Evolutionary conservation across 2,888 invertebrate genomes (phyloP).

Genomic region (Tuta absoluta): DNA sequence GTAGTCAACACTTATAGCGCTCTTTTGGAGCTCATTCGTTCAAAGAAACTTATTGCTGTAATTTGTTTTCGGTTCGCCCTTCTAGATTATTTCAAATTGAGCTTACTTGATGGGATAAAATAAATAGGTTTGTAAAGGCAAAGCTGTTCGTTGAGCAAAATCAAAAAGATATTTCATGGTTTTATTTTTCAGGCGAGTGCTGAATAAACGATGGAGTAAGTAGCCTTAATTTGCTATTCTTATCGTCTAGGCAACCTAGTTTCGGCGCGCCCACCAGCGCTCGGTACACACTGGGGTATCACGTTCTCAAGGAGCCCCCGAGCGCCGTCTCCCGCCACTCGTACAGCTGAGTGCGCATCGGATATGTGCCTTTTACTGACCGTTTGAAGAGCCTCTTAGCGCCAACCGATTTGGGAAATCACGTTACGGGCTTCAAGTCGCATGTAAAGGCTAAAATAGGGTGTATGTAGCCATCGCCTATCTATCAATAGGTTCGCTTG

Average conservation of each 20-base stretch:
- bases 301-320: conserved; percentile 49
- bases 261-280: conserved; percentile 25
- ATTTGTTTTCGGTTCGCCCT: conserved; percentile 18
- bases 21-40: conserved; percentile 27
- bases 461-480: not conserved
- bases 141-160: not conserved
- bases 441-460: conserved; percentile 7
- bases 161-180: not conserved
- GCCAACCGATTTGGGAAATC: conserved; percentile 74
- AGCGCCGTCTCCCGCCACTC: conserved; percentile 6
- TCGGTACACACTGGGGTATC: conserved; percentile 42
- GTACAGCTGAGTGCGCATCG: conserved; percentile 50
- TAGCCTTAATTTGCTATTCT: conserved; percentile 23
- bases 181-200: conserved; percentile 9
- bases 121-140: not conserved
- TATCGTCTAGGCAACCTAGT: conserved; percentile 22
- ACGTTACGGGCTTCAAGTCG: conserved; percentile 52
- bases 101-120: not conserved
- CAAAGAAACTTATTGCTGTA: conserved; percentile 22
- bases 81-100: not conserved
- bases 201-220: conserved; percentile 9
- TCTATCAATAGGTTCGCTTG: conserved; percentile 10
- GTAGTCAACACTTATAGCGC: conserved; percentile 46
- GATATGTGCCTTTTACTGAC: conserved; percentile 61
- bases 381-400: conserved; percentile 70